Evolutionary conservation across 2,888 invertebrate species (phyloP).

Genomic region (Sinelater perroti): DNA sequence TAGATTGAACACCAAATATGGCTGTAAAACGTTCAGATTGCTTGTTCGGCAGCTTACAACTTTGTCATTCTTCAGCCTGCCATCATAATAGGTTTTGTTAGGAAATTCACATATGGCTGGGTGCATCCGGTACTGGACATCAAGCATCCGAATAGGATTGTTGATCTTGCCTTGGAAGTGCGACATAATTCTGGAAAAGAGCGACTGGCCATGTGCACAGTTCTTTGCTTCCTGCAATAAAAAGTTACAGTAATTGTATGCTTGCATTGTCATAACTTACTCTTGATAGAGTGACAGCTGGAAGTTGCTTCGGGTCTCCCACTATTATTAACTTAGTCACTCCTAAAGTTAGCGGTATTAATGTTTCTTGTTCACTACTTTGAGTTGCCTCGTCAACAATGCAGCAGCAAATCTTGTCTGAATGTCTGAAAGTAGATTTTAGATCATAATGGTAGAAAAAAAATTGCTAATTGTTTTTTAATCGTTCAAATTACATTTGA

Average conservation of each 20-base stretch:
- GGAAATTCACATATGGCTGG: constrained; percentile 82
- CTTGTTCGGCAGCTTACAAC: neutral
- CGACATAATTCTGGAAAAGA: constrained; percentile 78
- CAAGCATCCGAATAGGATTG: constrained; percentile 66
- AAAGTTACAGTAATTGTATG: neutral
- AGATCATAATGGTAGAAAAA: too few species aligned
- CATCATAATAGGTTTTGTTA: constrained; percentile 75
- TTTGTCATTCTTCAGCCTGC: constrained; percentile 51
- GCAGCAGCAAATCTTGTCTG: constrained; percentile 66
- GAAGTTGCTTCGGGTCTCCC: constrained; percentile 87
- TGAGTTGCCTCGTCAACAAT: constrained; percentile 91
- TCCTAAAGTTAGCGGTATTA: constrained; percentile 81
- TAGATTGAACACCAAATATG: constrained; percentile 71
- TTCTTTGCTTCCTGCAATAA: constrained; percentile 71
- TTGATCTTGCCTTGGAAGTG: constrained; percentile 61
- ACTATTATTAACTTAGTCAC: constrained; percentile 81
- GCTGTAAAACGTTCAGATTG: constrained; percentile 55
- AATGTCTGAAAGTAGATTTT: too few species aligned
- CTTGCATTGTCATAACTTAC: constrained; percentile 61
- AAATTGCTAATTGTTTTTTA: too few species aligned
- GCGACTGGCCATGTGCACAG: constrained; percentile 75
- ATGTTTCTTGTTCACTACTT: constrained; percentile 82
- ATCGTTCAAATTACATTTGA: too few species aligned
- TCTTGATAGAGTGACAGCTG: constrained; percentile 80
- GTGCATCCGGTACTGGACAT: constrained; percentile 87